Base-by-base conservation (phyloP, 1,140 invertebrate genomes). In the Acromyrmex charruanus region DNA sequence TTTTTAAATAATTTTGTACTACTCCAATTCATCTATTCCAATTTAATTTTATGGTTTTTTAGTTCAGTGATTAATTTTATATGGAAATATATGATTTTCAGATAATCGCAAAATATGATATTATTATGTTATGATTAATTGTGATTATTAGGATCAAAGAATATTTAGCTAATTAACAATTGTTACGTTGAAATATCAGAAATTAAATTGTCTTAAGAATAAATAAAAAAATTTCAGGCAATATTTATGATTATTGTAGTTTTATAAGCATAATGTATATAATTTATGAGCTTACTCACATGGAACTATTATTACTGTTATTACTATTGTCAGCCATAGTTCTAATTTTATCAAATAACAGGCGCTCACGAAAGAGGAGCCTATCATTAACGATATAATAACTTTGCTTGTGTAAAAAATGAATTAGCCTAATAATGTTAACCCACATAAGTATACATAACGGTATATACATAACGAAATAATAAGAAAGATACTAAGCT, bases 301-400 rank as follows among this genome's bases (percentile, higher is more conserved):
- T 61, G 35, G 44, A 84, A 63, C 80, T 59, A 21, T 74, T 81
- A 74, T 74, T 63, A 75, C 55, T 74, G 39, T 59, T 31, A 49
- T 58, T 44, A 59, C 51, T 10, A 61, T n/a, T 77, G n/a, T n/a
- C 55, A 35, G 49, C 31, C 10, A 35, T 5, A 14, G 39, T 75
- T n/a, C 5, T 71, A 51, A 51, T 75, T 84, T 74, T 61, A 12
- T 25, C 21, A 72, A 75, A 84, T 74, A 61, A 21, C 4, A 31
- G 53, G n/a, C 12, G 25, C 18, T 82, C 49, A 51, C 35, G 59
- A 61, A 82, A 16, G 25, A 74, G 12, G 21, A 82, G n/a, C 14
- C 18, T 31, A 28, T 74, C 39, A 74, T 82, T 74, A 82, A 16
- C 25, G n/a, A 74, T n/a, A 58, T 39, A 72, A 49, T 3, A 55